A percentile compares a stretch with the other conserved stretches of the same genome.
Conservation (phyloP, 2,113 vertebrate species). For the Ochotona princeps region DNA sequence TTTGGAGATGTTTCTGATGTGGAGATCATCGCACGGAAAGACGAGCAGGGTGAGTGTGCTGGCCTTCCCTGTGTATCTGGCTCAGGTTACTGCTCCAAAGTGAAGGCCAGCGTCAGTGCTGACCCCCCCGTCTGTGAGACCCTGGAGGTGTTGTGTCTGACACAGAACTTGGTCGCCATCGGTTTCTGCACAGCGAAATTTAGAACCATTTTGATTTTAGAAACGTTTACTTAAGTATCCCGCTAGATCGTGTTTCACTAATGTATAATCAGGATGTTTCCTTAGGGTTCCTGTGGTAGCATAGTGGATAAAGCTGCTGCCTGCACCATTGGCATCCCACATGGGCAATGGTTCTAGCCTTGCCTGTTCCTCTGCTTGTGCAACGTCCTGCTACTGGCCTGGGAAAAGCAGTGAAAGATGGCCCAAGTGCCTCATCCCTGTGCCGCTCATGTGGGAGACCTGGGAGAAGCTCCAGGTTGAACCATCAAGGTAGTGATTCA, state of each 20-base stretch:
- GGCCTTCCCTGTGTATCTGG: background rate
- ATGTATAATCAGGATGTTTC: background rate
- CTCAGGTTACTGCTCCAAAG: background rate
- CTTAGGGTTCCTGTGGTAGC: background rate
- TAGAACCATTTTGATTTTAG: conserved; percentile 39
- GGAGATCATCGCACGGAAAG: conserved; percentile 92
- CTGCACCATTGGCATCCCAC: no score
- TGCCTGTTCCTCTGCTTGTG: no score
- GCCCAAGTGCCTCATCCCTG: no score
- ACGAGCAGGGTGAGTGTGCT: conserved; percentile 89
- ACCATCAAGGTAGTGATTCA: no score
- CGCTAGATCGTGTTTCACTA: background rate
- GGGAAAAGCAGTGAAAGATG: no score
- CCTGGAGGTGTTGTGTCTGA: background rate
- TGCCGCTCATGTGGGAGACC: no score
- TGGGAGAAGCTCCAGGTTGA: no score
- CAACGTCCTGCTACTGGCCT: no score
- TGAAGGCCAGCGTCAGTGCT: background rate
- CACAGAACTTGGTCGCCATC: background rate
- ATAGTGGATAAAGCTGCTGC: no score
- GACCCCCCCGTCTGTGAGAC: background rate
- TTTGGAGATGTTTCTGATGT: conserved; percentile 93
- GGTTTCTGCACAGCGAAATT: conserved; percentile 16
- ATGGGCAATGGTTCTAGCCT: no score
- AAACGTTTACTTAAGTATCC: background rate